Evolutionary conservation across 1,140 invertebrate species (phyloP).

Genomic region (Brachionus angularis): DNA sequence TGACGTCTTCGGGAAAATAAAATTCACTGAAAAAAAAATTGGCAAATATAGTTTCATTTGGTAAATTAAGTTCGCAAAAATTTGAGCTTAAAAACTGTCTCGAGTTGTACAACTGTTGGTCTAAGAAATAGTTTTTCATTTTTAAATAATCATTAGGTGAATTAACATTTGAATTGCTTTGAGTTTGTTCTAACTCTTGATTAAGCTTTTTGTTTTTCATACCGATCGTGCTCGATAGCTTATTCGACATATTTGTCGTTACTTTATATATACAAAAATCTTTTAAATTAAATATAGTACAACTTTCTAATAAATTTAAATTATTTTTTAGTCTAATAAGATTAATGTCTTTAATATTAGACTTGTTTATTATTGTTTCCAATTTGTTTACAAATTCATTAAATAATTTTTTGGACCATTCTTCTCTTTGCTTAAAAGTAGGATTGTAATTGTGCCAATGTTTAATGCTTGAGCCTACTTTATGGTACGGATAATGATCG

Average conservation of each 20-base stretch:
- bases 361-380: slow-evolving; percentile 17
- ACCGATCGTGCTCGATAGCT: not conserved
- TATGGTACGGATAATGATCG: slow-evolving; percentile 94
- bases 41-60: not conserved
- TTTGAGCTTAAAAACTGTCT: slow-evolving; percentile 39
- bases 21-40: slow-evolving; percentile 87
- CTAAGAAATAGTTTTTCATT: slow-evolving; percentile 30
- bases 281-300: slow-evolving; percentile 36
- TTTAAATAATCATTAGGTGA: slow-evolving; percentile 30
- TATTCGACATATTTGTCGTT: slow-evolving; percentile 32
- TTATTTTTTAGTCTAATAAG: not conserved
- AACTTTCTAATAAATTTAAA: slow-evolving; percentile 11
- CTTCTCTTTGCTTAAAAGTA: slow-evolving; percentile 52
- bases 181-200: not conserved
- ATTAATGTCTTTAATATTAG: slow-evolving; percentile 11
- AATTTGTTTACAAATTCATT: slow-evolving; percentile 48
- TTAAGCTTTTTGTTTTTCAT: not conserved
- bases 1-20: slow-evolving; percentile 87
- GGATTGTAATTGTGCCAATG: slow-evolving; percentile 71
- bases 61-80: slow-evolving; percentile 2
- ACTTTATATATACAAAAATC: slow-evolving; percentile 39
- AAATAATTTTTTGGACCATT: slow-evolving; percentile 58
- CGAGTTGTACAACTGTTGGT: slow-evolving; percentile 18
- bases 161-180: not conserved
- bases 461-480: slow-evolving; percentile 63